phyloP scores from a whole-genome alignment of 2,113 vertebrate species.

The Lipophrys pholis region DNA sequence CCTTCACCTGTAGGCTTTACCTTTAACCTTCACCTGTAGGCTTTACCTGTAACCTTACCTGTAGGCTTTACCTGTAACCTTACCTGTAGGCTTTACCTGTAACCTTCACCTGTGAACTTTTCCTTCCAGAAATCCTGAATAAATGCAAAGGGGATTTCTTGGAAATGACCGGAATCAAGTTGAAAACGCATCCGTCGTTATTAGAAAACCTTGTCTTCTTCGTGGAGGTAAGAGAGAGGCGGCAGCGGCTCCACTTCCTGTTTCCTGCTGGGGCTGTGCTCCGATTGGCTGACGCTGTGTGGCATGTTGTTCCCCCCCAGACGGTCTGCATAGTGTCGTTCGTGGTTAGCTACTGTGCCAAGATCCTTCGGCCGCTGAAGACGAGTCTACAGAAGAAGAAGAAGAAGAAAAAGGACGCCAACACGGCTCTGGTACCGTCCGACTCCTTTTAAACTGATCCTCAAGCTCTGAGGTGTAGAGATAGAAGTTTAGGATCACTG shows the following conservation, averaged over 20 bases:
- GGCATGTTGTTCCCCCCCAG: slow-evolving; percentile 73
- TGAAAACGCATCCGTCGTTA: slow-evolving; percentile 87
- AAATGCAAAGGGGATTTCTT: slow-evolving; percentile 94
- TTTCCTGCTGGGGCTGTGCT: not conserved
- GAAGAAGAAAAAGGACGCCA: slow-evolving; percentile 97
- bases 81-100: too few species aligned
- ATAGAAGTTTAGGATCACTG: too few species aligned
- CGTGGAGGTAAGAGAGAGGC: slow-evolving; percentile 89
- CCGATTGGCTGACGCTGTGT: not conserved
- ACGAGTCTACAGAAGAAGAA: slow-evolving; percentile 98
- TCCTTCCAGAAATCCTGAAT: slow-evolving; percentile 88
- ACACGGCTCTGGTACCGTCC: slow-evolving; percentile 84
- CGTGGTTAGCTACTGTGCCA: slow-evolving; percentile 91
- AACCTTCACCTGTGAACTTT: too few species aligned
- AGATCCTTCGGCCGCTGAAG: slow-evolving; percentile 92
- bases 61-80: too few species aligned
- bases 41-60: too few species aligned
- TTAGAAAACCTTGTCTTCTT: slow-evolving; percentile 97
- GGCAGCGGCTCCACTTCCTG: not conserved
- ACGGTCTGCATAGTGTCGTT: slow-evolving; percentile 90
- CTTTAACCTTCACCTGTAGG: too few species aligned
- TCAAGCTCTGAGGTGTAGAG: too few species aligned
- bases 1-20: too few species aligned
- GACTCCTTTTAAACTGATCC: too few species aligned
- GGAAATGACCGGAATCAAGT: slow-evolving; percentile 87